A percentile compares a stretch with the other conserved stretches of the same genome.
phyloP scores from a whole-genome alignment of 2,797 vertebrate genomes.

The Acrossocheilus fasciatus region DNA sequence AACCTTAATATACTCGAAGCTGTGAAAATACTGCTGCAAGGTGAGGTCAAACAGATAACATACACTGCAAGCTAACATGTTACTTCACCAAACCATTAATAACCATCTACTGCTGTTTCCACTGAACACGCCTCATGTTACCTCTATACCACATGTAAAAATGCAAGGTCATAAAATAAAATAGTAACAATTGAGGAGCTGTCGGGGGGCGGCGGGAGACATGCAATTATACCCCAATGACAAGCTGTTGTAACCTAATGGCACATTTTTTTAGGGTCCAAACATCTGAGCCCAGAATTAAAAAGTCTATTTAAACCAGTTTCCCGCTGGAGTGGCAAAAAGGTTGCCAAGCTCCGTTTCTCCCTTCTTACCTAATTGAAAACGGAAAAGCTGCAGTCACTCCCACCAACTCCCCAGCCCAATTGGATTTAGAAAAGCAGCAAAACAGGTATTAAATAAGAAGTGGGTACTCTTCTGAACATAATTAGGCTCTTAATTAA shows the following conservation, averaged over 20 bases:
- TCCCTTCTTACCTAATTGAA: not conserved
- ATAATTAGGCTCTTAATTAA: not conserved
- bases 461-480: not conserved
- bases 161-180: not conserved
- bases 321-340: not conserved
- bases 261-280: not conserved
- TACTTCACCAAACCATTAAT: not conserved
- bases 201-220: too few species aligned
- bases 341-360: not conserved
- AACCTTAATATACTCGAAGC: not conserved
- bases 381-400: not conserved
- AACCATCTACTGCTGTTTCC: not conserved
- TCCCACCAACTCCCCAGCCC: not conserved
- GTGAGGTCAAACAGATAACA: not conserved
- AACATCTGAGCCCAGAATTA: not conserved
- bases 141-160: not conserved
- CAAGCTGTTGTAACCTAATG: not conserved
- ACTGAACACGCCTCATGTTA: not conserved
- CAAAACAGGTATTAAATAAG: not conserved
- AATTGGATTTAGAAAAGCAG: conserved; percentile 6
- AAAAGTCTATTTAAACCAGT: not conserved
- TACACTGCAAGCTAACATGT: not conserved
- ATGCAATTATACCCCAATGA: not conserved
- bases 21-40: not conserved
- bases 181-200: not conserved